Percentiles rank a stretch among this genome's conserved stretches.
These are phyloP conservation scores for Octopus sinensis DNA, from an alignment of 1,140 invertebrate species.

Conservation along the genomic window DNA sequence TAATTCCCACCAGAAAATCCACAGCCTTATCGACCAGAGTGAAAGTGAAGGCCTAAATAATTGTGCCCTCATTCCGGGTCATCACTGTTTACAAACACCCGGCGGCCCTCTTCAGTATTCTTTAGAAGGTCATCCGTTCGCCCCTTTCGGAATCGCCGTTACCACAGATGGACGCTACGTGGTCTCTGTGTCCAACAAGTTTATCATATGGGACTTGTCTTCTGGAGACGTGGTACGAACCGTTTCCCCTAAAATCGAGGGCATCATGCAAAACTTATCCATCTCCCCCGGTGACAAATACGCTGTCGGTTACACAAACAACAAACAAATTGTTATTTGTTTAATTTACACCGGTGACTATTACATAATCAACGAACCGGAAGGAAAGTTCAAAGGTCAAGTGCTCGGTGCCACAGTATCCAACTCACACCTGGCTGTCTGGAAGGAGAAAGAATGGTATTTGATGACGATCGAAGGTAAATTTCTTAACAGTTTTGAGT, in stretches of 20 bases:
- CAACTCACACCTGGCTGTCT: constrained; percentile 49
- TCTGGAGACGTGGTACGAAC: constrained; percentile 52
- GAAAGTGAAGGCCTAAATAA: constrained; percentile 77
- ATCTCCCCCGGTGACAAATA: constrained; percentile 93
- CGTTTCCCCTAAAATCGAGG: constrained; percentile 82
- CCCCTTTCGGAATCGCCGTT: constrained; percentile 89
- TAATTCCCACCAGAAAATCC: constrained; percentile 67
- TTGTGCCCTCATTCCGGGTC: constrained; percentile 85
- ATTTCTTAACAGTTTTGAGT: constrained; percentile 34
- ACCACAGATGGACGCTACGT: constrained; percentile 91
- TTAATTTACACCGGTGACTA: constrained; percentile 51
- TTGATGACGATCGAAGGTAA: constrained; percentile 46
- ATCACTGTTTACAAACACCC: constrained; percentile 94
- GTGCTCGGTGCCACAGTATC: constrained; percentile 45
- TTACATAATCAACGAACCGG: constrained; percentile 79
- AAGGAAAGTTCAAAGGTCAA: constrained; percentile 50
- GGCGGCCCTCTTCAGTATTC: constrained; percentile 97
- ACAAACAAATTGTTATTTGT: constrained; percentile 70
- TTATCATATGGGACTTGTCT: constrained; percentile 91
- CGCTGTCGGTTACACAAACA: constrained; percentile 93
- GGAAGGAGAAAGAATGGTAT: constrained; percentile 47
- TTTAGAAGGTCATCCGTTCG: constrained; percentile 94
- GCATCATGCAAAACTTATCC: constrained; percentile 92
- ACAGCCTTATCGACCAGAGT: constrained; percentile 80
- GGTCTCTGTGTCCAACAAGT: constrained; percentile 92